Evolutionary conservation across 2,113 vertebrate species (phyloP).

Genomic region (Ranitomeya imitator): DNA sequence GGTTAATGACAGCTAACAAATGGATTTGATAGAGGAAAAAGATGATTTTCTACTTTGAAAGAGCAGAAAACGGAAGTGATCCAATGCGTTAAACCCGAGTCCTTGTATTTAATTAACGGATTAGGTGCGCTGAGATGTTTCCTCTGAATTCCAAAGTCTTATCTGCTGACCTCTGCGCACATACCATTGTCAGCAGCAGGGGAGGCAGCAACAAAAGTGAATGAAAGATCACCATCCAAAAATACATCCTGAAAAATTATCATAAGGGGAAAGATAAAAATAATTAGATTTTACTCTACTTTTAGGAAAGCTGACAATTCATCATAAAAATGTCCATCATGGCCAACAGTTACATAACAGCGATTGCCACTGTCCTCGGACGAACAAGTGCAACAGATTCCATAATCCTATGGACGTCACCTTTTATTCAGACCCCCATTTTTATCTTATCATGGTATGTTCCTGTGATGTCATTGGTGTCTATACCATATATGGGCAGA

Average conservation of each 20-base stretch:
- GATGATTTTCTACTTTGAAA: background rate
- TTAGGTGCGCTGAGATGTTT: conserved; percentile 27
- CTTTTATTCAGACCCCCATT: no score
- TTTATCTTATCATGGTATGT: no score
- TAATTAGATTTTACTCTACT: background rate
- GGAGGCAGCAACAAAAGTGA: background rate
- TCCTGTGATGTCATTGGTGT: no score
- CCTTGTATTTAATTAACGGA: conserved; percentile 46
- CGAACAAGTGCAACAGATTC: no score
- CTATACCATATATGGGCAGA: no score
- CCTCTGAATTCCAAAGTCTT: conserved; percentile 43
- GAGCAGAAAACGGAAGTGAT: conserved; percentile 27
- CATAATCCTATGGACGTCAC: no score
- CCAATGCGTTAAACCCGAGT: background rate
- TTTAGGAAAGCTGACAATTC: background rate
- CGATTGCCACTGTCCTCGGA: no score
- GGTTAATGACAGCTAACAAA: background rate
- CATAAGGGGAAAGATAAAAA: background rate
- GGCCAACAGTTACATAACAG: no score
- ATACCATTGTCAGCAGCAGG: conserved; percentile 14
- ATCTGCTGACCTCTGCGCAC: conserved; percentile 45
- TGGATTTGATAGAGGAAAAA: background rate
- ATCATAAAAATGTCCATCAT: no score
- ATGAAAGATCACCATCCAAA: background rate
- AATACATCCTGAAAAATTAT: background rate